phyloP scores from a whole-genome alignment of 2,797 vertebrate genomes.

The Ispidina picta region DNA sequence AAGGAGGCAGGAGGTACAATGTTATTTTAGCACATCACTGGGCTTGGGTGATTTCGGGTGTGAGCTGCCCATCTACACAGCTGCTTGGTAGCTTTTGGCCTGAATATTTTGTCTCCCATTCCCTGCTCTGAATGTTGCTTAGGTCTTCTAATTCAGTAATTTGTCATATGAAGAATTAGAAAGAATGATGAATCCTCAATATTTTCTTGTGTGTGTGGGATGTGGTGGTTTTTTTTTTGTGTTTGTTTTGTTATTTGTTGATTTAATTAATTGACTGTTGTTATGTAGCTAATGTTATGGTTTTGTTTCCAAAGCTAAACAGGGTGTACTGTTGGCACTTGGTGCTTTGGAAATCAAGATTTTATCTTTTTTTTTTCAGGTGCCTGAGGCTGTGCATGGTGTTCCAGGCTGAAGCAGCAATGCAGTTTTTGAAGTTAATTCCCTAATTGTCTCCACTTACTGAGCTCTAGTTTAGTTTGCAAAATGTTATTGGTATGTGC shows the following conservation, averaged over 20 bases:
- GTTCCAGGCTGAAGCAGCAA: constrained; percentile 11
- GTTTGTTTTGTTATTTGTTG: background rate
- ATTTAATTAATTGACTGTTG: background rate
- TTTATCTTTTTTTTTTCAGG: constrained; percentile 11
- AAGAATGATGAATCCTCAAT: background rate
- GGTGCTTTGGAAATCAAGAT: constrained; percentile 18
- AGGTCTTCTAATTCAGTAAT: constrained; percentile 1
- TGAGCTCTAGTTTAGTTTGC: background rate
- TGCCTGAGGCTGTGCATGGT: background rate
- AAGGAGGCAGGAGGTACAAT: background rate
- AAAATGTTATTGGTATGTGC: constrained; percentile 9
- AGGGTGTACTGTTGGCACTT: background rate
- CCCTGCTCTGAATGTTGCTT: background rate
- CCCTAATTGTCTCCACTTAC: background rate
- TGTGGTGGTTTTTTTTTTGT: background rate
- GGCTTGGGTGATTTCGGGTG: background rate
- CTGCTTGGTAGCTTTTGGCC: constrained; percentile 24
- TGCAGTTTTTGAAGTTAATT: constrained; percentile 31
- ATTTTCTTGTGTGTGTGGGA: background rate
- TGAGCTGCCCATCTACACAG: constrained; percentile 13
- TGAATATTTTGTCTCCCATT: constrained; percentile 1
- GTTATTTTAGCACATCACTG: background rate
- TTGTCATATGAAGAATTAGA: background rate
- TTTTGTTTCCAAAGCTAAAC: constrained; percentile 27
- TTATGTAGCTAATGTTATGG: background rate